These are phyloP conservation scores for Cephalophus harveyi DNA, from an alignment of 2,113 vertebrate species.

Conservation along the genomic window DNA sequence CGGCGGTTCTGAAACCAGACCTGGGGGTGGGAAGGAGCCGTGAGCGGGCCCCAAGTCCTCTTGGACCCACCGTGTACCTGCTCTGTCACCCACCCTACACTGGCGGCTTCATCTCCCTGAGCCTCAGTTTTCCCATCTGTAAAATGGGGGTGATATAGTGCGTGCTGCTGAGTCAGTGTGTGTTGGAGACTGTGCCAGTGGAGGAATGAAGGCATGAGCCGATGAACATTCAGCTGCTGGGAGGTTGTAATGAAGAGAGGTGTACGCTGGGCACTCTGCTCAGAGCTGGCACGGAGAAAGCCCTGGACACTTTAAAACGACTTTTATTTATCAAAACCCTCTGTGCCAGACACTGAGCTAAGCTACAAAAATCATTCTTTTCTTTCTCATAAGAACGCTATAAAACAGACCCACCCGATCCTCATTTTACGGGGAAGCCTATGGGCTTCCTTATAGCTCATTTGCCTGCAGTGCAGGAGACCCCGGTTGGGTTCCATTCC, in stretches of 20 bases:
- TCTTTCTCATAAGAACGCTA: too few species aligned
- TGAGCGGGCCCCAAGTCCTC: not conserved
- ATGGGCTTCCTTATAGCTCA: not conserved
- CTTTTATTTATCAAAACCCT: not conserved
- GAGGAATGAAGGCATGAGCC: not conserved
- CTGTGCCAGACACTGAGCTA: too few species aligned
- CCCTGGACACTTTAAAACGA: accelerated
- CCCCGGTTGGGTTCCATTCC: not conserved
- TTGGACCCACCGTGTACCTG: not conserved
- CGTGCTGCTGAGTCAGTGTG: accelerated
- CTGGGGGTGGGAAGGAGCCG: not conserved
- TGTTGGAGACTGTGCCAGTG: accelerated
- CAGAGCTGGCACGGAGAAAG: not conserved
- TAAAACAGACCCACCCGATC: not conserved
- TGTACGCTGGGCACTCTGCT: not conserved
- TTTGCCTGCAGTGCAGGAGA: not conserved
- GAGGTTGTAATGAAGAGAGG: not conserved
- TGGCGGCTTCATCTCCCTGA: not conserved
- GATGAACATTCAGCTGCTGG: accelerated
- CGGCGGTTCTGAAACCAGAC: conserved; percentile 90
- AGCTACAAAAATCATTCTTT: not conserved
- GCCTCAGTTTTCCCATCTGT: not conserved
- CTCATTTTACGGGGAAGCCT: not conserved
- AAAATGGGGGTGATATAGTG: too few species aligned
- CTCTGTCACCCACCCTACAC: not conserved